A percentile compares a stretch with the other conserved stretches of the same genome.
These are phyloP conservation scores for Drosophila pullipes DNA, from an alignment of 2,888 invertebrate species.

Conservation along the genomic window DNA sequence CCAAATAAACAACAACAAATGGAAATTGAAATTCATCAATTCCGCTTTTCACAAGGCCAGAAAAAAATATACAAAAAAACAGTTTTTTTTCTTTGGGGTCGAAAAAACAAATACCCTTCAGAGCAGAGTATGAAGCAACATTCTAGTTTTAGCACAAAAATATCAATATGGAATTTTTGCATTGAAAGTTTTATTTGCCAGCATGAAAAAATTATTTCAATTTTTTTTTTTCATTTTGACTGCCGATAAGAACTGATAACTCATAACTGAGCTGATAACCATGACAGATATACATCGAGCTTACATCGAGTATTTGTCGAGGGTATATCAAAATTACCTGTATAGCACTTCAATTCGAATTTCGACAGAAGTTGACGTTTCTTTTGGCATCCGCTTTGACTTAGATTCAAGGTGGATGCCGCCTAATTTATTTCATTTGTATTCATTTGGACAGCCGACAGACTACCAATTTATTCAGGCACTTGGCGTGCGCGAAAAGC, in stretches of 20 bases:
- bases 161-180: not conserved
- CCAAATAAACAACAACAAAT: slow-evolving; percentile 9
- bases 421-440: slow-evolving; percentile 66
- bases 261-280: not conserved
- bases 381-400: slow-evolving; percentile 5
- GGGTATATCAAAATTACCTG: slow-evolving; percentile 15
- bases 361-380: slow-evolving; percentile 8
- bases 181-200: not conserved
- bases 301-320: not conserved
- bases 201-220: not conserved
- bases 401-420: slow-evolving; percentile 29
- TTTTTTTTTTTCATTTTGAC: not conserved
- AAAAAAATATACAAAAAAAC: not conserved
- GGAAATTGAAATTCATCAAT: slow-evolving; percentile 54
- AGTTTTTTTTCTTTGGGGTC: not conserved
- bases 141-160: not conserved
- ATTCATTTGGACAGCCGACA: slow-evolving; percentile 52
- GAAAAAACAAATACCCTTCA: not conserved
- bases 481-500: not conserved
- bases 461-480: slow-evolving; percentile 27
- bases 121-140: not conserved
- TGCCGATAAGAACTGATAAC: not conserved
- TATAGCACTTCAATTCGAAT: slow-evolving; percentile 41
- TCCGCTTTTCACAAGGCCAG: slow-evolving; percentile 10
- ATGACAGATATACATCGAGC: too few relatives aligned